A percentile compares a stretch with the other conserved stretches of the same genome.
Conservation (phyloP, 2,113 vertebrate species). For the Pagrus major region DNA sequence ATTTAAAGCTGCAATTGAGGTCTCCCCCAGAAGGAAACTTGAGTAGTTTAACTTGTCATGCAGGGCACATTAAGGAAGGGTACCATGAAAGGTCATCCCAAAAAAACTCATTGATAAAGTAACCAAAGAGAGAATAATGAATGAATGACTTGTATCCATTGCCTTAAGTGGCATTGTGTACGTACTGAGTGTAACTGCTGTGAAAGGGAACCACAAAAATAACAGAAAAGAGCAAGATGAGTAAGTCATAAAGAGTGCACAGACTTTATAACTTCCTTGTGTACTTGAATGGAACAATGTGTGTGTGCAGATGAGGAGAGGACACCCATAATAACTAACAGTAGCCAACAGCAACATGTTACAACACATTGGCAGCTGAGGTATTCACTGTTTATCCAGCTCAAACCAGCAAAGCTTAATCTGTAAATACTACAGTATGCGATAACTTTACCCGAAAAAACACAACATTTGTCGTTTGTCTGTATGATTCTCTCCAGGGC, state of each 20-base stretch:
- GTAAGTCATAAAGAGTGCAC: not conserved
- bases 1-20: conserved; percentile 1
- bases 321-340: conserved; percentile 54
- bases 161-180: not conserved
- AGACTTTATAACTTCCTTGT: not conserved
- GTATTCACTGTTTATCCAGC: conserved; percentile 65
- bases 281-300: not conserved
- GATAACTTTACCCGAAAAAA: conserved; percentile 17
- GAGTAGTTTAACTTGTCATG: not conserved
- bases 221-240: not conserved
- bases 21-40: not conserved
- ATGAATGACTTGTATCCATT: no score
- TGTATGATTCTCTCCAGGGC: conserved; percentile 22
- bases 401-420: conserved; percentile 25
- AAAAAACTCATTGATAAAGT: not conserved
- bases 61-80: not conserved
- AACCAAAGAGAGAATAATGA: no score
- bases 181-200: not conserved
- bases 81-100: not conserved
- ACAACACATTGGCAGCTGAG: conserved; percentile 69
- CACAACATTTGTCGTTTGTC: not conserved
- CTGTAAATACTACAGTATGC: conserved; percentile 8
- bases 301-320: conserved; percentile 43
- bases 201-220: not conserved
- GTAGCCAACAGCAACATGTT: conserved; percentile 72